A percentile compares a stretch with the other conserved stretches of the same genome.
phyloP scores from a whole-genome alignment of 2,113 vertebrate species.

The Pluvianellus socialis region DNA sequence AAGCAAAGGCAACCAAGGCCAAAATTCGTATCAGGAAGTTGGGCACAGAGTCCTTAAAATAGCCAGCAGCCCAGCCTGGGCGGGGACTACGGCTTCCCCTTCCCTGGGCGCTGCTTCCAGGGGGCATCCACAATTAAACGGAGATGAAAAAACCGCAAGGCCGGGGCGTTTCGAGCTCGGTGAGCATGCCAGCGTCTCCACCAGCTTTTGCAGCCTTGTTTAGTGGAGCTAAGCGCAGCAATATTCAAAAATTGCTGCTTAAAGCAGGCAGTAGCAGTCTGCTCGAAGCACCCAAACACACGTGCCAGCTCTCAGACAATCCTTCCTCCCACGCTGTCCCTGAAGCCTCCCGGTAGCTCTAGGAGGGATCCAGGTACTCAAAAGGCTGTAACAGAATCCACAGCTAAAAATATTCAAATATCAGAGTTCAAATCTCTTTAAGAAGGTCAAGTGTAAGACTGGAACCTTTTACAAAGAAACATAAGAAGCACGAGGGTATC shows the following conservation, averaged over 20 bases:
- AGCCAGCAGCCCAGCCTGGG: background rate
- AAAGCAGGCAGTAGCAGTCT: background rate
- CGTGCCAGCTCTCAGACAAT: background rate
- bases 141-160: background rate
- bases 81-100: background rate
- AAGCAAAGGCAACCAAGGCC: background rate
- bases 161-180: background rate
- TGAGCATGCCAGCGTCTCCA: background rate
- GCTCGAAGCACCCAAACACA: background rate
- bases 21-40: background rate
- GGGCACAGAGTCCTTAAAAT: background rate
- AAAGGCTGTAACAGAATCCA: constrained; percentile 48
- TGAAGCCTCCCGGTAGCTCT: fast-evolving
- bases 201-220: background rate
- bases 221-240: background rate
- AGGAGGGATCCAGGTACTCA: background rate
- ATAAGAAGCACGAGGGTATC: background rate
- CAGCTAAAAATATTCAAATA: constrained; percentile 63
- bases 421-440: constrained; percentile 17
- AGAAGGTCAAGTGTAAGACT: constrained; percentile 58
- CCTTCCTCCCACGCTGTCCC: background rate
- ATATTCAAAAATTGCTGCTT: background rate
- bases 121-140: background rate
- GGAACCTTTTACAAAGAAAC: constrained; percentile 6
- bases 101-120: background rate